These are phyloP conservation scores for Tenualosa thibaudeaui DNA, from an alignment of 2,797 vertebrate genomes.

Conservation along the genomic window DNA sequence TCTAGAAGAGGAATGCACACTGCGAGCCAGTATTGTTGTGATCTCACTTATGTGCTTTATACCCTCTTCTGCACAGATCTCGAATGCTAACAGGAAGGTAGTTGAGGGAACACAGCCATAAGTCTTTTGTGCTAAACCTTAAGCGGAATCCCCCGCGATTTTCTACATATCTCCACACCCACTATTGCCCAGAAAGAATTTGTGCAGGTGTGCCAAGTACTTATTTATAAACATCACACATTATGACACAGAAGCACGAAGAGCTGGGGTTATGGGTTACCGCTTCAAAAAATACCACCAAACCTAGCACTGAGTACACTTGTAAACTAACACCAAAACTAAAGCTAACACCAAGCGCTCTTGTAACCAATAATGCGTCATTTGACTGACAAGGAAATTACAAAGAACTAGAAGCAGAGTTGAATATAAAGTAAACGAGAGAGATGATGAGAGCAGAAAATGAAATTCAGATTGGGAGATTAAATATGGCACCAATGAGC, in stretches of 20 bases:
- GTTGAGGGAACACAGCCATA: neutral
- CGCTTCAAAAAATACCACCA: neutral
- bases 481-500: neutral
- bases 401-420: neutral
- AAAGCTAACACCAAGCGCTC: neutral
- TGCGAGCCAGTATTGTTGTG: conserved; percentile 46
- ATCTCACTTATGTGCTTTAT: neutral
- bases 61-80: neutral
- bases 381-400: neutral
- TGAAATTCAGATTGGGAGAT: neutral
- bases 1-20: conserved; percentile 23
- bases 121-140: neutral
- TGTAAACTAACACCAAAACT: too few relatives aligned
- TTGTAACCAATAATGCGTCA: conserved; percentile 1
- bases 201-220: neutral
- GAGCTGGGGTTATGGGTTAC: neutral
- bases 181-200: neutral
- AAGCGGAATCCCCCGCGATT: neutral
- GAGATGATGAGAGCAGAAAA: neutral
- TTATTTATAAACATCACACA: neutral
- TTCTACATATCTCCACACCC: neutral
- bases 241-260: neutral
- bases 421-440: neutral
- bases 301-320: too few relatives aligned
- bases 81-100: neutral